Evolutionary conservation across 2,888 invertebrate genomes (phyloP).

Genomic region (Cryptocephalus primarius): DNA sequence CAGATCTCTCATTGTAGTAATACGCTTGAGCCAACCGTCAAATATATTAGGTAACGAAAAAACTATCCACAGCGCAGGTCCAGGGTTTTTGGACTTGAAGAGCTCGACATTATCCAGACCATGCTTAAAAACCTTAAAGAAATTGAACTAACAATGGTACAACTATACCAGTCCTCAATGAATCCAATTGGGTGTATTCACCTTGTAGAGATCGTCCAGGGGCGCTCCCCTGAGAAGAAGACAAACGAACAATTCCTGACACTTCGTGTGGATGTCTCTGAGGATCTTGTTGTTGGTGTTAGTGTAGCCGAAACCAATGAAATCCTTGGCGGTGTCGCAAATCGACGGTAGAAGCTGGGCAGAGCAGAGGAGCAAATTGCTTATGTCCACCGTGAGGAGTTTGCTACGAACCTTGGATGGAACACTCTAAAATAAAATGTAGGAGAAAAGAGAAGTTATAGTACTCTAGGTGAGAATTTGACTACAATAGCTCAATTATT

Average conservation of each 20-base stretch:
- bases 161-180: too few species aligned
- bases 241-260: constrained; percentile 66
- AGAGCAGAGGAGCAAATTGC: constrained; percentile 66
- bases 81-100: constrained; percentile 42
- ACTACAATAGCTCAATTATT: constrained; percentile 1
- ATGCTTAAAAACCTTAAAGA: constrained; percentile 41
- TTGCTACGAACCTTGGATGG: constrained; percentile 48
- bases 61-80: constrained; percentile 58
- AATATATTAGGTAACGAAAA: constrained; percentile 56
- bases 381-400: constrained; percentile 58
- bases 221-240: constrained; percentile 65
- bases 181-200: constrained; percentile 24
- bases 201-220: constrained; percentile 66
- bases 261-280: constrained; percentile 75
- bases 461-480: neutral
- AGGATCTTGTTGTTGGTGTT: constrained; percentile 55
- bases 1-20: constrained; percentile 37
- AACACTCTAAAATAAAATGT: constrained; percentile 43
- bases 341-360: constrained; percentile 61
- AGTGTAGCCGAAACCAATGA: constrained; percentile 46
- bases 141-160: too few species aligned
- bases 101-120: constrained; percentile 46
- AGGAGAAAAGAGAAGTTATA: neutral
- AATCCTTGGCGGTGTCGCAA: constrained; percentile 50
- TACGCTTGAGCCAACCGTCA: constrained; percentile 32